Base-by-base conservation (phyloP, 2,797 vertebrate genomes). In the Melanogrammus aeglefinus region DNA sequence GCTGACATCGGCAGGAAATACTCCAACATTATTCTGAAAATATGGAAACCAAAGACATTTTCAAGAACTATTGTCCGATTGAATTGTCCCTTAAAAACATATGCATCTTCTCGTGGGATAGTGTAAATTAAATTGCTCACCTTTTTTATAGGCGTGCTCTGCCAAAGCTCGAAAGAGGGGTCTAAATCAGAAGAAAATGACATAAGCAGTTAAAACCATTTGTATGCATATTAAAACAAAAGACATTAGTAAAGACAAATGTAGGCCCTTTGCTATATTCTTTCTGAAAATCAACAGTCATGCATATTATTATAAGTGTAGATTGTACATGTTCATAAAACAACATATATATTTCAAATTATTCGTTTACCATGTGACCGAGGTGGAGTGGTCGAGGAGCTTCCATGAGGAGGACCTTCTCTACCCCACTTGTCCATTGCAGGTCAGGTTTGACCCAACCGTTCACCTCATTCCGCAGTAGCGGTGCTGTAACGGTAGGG, bases 11-110 rank as follows among this genome's bases (percentile, higher is more conserved):
- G 66, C 29, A 14, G 69, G 73, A 75, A 76, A 69, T 69, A 4
- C 21, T 3, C 38, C 78, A 18, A 33, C 75, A 73, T 75, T 36
- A 27, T 81, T 79, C 86, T 91, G 77, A 57, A 81, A 86, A 76
- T 6, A 72, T 66, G 57, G 9, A 66, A 66, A 27, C 57, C 57
- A 63, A n/a, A 63, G 21, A 21, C 18, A n/a, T 7, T 63, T 63
- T 63, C n/a, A 69, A 69, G 27, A 13, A 69, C n/a, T 27, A 69
- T 27, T 27, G 1, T 27, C 63, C 63, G 10, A 69, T 69, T 69
- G 63, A 27, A 27, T 6, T 12, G 63, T 69, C 63, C 27, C n/a
- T 10, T n/a, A 1, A n/a, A 63, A 63, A 63, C 21, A n/a, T n/a
- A 63, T 8, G 14, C 21, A 63, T 24, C 21, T n/a, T 69, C 21